These are phyloP conservation scores for Kryptopterus vitreolus DNA, from an alignment of 2,797 vertebrate species.

Conservation along the genomic window DNA sequence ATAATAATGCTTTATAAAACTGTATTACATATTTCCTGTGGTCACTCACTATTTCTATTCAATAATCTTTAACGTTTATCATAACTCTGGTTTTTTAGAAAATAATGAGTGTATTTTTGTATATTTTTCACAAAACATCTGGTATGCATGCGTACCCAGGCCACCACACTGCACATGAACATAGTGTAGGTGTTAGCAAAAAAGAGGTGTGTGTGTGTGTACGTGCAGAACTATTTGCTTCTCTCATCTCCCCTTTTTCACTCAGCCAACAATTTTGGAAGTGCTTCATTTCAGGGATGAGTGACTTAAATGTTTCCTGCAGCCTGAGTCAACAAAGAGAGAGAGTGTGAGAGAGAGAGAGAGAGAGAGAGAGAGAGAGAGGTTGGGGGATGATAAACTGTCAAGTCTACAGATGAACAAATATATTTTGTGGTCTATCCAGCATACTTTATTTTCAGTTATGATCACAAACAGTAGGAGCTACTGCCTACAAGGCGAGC, in stretches of 20 bases:
- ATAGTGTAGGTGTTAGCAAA: not conserved
- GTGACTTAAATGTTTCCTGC: slow-evolving; percentile 17
- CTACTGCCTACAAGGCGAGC: not conserved
- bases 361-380: not conserved
- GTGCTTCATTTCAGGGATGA: slow-evolving; percentile 25
- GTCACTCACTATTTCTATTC: too few species aligned
- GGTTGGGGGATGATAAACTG: too few species aligned
- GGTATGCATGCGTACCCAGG: not conserved
- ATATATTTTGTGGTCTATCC: not conserved
- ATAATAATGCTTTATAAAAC: too few species aligned
- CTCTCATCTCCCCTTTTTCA: not conserved
- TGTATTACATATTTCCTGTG: too few species aligned
- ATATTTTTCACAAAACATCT: too few species aligned
- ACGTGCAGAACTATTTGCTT: not conserved
- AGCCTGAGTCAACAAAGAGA: slow-evolving; percentile 12
- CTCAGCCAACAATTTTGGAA: not conserved
- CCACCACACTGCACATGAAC: not conserved
- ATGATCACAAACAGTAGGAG: not conserved
- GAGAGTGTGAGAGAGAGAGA: not conserved
- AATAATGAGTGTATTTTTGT: too few species aligned
- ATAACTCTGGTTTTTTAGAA: too few species aligned
- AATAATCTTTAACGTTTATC: too few species aligned
- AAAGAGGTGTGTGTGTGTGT: not conserved
- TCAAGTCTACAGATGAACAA: not conserved
- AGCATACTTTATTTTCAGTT: not conserved